Evolutionary conservation across 2,888 invertebrate species (phyloP).

Genomic region (Sphaerophoria taeniata): DNA sequence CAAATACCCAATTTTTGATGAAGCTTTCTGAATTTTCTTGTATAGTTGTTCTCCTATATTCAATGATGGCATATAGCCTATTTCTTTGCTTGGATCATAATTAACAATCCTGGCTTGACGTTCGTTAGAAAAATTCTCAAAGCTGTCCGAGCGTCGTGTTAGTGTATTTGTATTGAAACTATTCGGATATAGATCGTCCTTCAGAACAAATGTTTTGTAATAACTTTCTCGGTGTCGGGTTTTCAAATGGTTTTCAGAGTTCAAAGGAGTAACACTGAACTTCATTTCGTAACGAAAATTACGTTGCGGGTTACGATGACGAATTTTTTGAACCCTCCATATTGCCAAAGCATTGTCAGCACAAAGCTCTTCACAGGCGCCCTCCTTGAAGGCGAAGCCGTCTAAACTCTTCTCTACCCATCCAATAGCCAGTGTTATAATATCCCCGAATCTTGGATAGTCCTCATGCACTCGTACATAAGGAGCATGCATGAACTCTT

Average conservation of each 20-base stretch:
- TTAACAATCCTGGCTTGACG: constrained; percentile 73
- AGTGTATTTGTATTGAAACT: constrained; percentile 78
- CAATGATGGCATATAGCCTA: constrained; percentile 69
- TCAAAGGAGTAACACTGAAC: constrained; percentile 85
- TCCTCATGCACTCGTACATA: constrained; percentile 76
- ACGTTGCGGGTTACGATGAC: constrained; percentile 85
- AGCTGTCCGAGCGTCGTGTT: constrained; percentile 44
- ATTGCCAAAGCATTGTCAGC: constrained; percentile 84
- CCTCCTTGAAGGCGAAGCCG: constrained; percentile 84
- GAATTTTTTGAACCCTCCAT: constrained; percentile 88
- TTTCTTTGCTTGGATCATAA: constrained; percentile 33
- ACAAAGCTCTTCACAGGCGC: constrained; percentile 76
- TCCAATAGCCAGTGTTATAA: constrained; percentile 87
- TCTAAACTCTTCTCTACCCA: constrained; percentile 84
- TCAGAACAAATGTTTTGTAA: constrained; percentile 85
- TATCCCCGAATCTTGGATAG: constrained; percentile 85
- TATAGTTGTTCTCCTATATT: constrained; percentile 81
- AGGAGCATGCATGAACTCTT: constrained; percentile 79
- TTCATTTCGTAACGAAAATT: constrained; percentile 87
- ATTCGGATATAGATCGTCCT: constrained; percentile 83
- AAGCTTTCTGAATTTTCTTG: constrained; percentile 75
- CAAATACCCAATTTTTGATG: constrained; percentile 77
- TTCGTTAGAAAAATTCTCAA: constrained; percentile 65
- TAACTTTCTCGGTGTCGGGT: constrained; percentile 73
- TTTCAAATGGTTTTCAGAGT: constrained; percentile 82